Evolutionary conservation across 2,888 invertebrate species (phyloP).

Genomic region (Drosophila antonietae): DNA sequence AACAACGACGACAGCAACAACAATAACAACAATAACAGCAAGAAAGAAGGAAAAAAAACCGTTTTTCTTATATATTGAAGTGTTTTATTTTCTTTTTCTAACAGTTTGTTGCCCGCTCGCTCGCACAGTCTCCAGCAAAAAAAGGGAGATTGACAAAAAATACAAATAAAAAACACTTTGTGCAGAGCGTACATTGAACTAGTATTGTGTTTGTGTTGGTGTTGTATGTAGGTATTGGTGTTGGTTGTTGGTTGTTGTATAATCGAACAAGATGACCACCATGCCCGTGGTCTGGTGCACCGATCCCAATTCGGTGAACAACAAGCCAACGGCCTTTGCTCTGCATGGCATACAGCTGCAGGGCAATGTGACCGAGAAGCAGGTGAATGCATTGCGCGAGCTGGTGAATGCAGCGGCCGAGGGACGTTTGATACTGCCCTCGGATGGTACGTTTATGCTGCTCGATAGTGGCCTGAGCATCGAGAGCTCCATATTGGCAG

Average conservation of each 20-base stretch:
- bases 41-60: constrained; percentile 3
- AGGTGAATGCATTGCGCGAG: constrained; percentile 84
- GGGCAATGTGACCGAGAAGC: constrained; percentile 85
- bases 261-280: constrained; percentile 80
- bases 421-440: constrained; percentile 84
- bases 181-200: constrained; percentile 36
- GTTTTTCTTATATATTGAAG: constrained; percentile 32
- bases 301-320: constrained; percentile 85
- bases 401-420: constrained; percentile 84
- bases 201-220: constrained; percentile 8
- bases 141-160: constrained; percentile 31
- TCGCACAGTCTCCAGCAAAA: constrained; percentile 29
- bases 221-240: background rate
- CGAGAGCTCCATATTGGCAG: constrained; percentile 83
- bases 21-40: background rate
- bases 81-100: constrained; percentile 41
- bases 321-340: constrained; percentile 84
- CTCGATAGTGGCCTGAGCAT: constrained; percentile 84
- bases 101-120: constrained; percentile 46
- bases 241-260: constrained; percentile 3
- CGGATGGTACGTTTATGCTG: constrained; percentile 84
- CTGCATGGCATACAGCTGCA: constrained; percentile 85
- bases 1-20: background rate
- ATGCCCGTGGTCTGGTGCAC: constrained; percentile 85
- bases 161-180: constrained; percentile 17